Evolutionary conservation across 2,113 vertebrate genomes (phyloP).

Genomic region (Stigmatopora argus): DNA sequence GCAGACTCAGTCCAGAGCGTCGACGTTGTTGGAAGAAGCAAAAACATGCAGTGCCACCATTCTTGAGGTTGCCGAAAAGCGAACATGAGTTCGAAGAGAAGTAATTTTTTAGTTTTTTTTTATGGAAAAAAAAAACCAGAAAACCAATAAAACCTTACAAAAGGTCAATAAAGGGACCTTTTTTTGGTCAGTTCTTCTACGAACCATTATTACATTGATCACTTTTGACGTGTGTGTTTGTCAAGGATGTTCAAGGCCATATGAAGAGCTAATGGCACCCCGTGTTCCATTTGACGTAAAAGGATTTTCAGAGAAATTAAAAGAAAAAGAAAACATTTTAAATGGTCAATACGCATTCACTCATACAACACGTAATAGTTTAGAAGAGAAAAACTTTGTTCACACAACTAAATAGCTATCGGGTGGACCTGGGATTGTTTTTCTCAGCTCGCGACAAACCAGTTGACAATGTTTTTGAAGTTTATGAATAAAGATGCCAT

Average conservation of each 20-base stretch:
- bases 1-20: conserved; percentile 55
- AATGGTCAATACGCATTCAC: not conserved
- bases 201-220: conserved; percentile 22
- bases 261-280: not conserved
- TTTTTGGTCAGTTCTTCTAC: conserved; percentile 1
- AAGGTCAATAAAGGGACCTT: conserved; percentile 6
- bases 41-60: conserved; percentile 36
- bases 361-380: not conserved
- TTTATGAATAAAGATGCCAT: not conserved
- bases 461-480: not conserved
- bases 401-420: not conserved
- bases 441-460: not conserved
- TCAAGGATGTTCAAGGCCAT: not conserved
- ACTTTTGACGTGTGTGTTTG: conserved; percentile 3
- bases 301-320: not conserved
- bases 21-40: conserved; percentile 58
- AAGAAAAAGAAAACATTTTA: not conserved
- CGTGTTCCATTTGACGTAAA: conserved; percentile 15
- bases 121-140: too few relatives aligned
- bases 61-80: conserved; percentile 45
- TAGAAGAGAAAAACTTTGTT: not conserved
- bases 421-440: not conserved
- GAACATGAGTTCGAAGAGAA: conserved; percentile 18
- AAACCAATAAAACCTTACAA: not conserved
- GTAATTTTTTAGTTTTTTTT: not conserved